phyloP scores from a whole-genome alignment of 2,888 invertebrate genomes.

The Pseudoips prasinana region DNA sequence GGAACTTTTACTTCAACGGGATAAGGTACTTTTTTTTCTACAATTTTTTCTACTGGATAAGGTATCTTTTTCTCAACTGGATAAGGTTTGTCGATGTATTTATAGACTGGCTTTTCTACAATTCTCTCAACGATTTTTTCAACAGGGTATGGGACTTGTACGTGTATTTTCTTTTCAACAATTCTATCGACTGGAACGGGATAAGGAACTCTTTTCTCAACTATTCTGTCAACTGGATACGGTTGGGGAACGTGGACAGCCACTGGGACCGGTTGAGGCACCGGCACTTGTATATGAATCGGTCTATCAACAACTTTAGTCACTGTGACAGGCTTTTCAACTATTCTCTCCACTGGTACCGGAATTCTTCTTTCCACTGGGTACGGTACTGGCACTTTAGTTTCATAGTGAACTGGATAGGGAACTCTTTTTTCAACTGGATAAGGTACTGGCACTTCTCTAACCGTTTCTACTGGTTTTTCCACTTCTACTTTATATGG shows the following conservation, averaged over 20 bases:
- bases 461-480: slow-evolving; percentile 47
- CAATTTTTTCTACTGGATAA: slow-evolving; percentile 71
- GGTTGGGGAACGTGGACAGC: slow-evolving; percentile 63
- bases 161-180: slow-evolving; percentile 71
- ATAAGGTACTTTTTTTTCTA: slow-evolving; percentile 79
- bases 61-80: slow-evolving; percentile 72
- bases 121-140: slow-evolving; percentile 75
- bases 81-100: slow-evolving; percentile 70
- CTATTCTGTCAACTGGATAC: slow-evolving; percentile 77
- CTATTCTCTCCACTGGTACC: slow-evolving; percentile 70
- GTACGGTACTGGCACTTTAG: slow-evolving; percentile 71
- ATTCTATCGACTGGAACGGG: slow-evolving; percentile 69
- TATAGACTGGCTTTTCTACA: slow-evolving; percentile 82
- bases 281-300: slow-evolving; percentile 63
- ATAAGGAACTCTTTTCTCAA: slow-evolving; percentile 73
- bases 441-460: slow-evolving; percentile 72
- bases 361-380: slow-evolving; percentile 70
- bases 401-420: slow-evolving; percentile 69
- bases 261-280: slow-evolving; percentile 62
- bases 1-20: slow-evolving; percentile 77
- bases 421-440: slow-evolving; percentile 76
- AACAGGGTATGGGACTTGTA: slow-evolving; percentile 71
- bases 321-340: slow-evolving; percentile 79
- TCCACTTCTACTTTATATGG: slow-evolving; percentile 71
- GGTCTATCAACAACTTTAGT: slow-evolving; percentile 71